Evolutionary conservation across 2,113 vertebrate genomes (phyloP).

Genomic region (Microtus oregoni): DNA sequence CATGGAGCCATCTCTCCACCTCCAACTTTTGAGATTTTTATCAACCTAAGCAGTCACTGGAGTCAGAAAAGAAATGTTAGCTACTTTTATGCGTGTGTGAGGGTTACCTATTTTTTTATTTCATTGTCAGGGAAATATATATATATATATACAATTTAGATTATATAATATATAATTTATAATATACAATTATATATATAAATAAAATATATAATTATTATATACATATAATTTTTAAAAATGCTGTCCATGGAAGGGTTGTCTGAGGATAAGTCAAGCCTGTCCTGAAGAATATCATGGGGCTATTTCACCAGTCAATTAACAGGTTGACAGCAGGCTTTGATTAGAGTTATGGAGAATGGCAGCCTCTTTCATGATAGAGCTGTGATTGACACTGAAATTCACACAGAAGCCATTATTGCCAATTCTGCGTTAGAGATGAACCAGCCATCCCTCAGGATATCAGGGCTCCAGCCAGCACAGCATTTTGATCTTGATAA

Average conservation of each 20-base stretch:
- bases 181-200: neutral
- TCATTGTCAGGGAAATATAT: neutral
- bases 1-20: neutral
- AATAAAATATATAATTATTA: too few species aligned
- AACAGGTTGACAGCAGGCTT: neutral
- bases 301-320: neutral
- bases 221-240: too few species aligned
- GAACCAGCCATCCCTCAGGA: neutral
- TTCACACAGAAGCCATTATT: neutral
- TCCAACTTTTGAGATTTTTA: neutral
- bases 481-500: conserved; percentile 2
- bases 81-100: neutral
- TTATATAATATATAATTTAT: too few species aligned
- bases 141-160: too few species aligned
- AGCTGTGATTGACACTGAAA: neutral
- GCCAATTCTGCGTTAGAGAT: neutral
- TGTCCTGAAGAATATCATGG: neutral
- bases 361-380: neutral
- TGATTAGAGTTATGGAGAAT: neutral
- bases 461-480: neutral
- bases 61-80: neutral
- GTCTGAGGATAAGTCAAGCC: neutral
- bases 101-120: neutral
- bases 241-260: neutral
- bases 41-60: neutral